Percentiles rank a stretch among this genome's conserved stretches.
Conservation (phyloP, 2,888 invertebrate genomes). For the Cataglyphis altisquamis region DNA sequence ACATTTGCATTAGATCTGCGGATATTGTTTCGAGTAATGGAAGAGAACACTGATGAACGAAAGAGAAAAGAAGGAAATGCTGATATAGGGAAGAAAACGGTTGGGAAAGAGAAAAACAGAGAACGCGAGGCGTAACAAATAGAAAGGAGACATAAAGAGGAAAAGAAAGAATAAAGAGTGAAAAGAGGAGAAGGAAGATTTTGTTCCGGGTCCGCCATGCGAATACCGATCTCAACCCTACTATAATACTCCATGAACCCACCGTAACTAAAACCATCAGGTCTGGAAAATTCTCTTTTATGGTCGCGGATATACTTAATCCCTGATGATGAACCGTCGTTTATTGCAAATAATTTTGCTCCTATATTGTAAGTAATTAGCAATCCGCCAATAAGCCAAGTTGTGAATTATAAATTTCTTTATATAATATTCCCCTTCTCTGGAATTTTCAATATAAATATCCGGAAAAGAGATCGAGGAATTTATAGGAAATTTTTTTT, state of each 20-base stretch:
- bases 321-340: constrained; percentile 44
- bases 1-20: neutral
- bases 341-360: neutral
- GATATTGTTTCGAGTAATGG: neutral
- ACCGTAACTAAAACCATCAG: constrained; percentile 75
- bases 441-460: too few relatives aligned
- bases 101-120: neutral
- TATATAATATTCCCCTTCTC: too few relatives aligned
- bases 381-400: too few relatives aligned
- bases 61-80: neutral
- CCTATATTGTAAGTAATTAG: too few relatives aligned
- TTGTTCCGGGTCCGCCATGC: constrained; percentile 76
- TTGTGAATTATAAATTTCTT: too few relatives aligned
- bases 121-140: neutral
- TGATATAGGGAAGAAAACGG: neutral
- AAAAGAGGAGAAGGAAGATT: constrained; percentile 54
- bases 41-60: neutral
- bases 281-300: constrained; percentile 74
- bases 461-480: too few relatives aligned
- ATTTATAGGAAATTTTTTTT: too few relatives aligned
- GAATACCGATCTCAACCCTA: constrained; percentile 73
- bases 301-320: constrained; percentile 59
- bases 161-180: neutral
- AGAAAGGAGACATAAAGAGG: neutral
- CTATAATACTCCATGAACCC: constrained; percentile 61